These are phyloP conservation scores for Solenopsis fugax DNA, from an alignment of 1,140 invertebrate genomes.

Conservation along the genomic window DNA sequence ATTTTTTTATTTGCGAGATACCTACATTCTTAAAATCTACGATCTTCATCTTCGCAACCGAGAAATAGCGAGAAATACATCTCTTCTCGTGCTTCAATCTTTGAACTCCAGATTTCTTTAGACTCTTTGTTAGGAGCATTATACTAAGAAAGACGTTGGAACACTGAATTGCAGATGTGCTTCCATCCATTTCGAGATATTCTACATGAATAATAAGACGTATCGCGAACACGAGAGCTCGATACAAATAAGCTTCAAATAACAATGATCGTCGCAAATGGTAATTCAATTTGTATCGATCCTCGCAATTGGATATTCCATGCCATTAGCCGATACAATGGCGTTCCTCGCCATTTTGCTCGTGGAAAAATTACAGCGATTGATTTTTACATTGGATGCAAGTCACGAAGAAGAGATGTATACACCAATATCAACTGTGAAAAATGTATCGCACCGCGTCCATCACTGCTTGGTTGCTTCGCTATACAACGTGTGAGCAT, in stretches of 20 bases:
- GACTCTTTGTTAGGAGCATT: not conserved
- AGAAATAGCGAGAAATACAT: not conserved
- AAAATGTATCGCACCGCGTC: conserved; percentile 67
- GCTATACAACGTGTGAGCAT: conserved; percentile 53
- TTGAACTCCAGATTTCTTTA: not conserved
- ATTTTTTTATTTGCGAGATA: not conserved
- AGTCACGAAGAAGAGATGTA: conserved; percentile 47
- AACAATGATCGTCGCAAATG: conserved; percentile 22
- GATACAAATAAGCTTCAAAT: conserved; percentile 35
- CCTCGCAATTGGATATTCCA: conserved; percentile 14
- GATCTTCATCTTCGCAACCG: not conserved
- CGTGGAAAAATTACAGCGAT: conserved; percentile 59
- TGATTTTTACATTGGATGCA: conserved; percentile 64
- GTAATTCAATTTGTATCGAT: conserved; percentile 51
- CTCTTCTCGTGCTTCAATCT: not conserved
- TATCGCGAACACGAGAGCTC: conserved; percentile 20
- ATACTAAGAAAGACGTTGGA: not conserved
- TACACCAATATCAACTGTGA: conserved; percentile 51
- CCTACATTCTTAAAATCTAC: conserved; percentile 2
- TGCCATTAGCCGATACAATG: conserved; percentile 34
- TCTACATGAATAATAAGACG: not conserved
- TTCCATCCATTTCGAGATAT: not conserved
- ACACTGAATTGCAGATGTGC: not conserved
- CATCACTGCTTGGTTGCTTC: conserved; percentile 41
- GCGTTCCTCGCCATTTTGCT: conserved; percentile 16